Evolutionary conservation across 2,797 vertebrate genomes (phyloP).

Genomic region (Pempheris klunzingeri): DNA sequence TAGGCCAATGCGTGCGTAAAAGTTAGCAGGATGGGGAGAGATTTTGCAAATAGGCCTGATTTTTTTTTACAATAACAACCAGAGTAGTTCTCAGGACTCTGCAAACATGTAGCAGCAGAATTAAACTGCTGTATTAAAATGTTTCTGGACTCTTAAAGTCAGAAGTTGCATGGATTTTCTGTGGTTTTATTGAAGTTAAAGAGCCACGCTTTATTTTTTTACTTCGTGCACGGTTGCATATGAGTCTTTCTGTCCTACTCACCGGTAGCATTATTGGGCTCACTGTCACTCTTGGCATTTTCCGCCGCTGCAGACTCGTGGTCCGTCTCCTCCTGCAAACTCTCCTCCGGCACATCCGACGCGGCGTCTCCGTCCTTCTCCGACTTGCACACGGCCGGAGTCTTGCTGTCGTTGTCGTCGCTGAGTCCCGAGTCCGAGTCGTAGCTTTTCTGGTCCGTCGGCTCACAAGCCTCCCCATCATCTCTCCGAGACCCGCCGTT

Average conservation of each 20-base stretch:
- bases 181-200: not conserved
- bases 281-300: slow-evolving; percentile 90
- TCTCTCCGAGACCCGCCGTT: slow-evolving; percentile 74
- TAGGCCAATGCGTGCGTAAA: slow-evolving; percentile 63
- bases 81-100: not conserved
- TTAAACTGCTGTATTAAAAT: too few relatives aligned
- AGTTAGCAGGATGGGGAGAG: slow-evolving; percentile 4
- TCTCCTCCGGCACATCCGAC: slow-evolving; percentile 83
- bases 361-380: slow-evolving; percentile 79
- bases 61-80: slow-evolving; percentile 15
- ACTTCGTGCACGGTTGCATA: not conserved
- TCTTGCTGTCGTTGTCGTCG: slow-evolving; percentile 90
- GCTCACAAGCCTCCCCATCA: slow-evolving; percentile 73
- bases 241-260: slow-evolving; percentile 47
- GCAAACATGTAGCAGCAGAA: too few relatives aligned
- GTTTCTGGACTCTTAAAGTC: not conserved
- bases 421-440: slow-evolving; percentile 95
- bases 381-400: slow-evolving; percentile 71
- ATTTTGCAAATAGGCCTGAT: slow-evolving; percentile 19
- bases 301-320: slow-evolving; percentile 86
- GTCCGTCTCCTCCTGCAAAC: slow-evolving; percentile 86
- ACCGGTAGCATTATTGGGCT: slow-evolving; percentile 91
- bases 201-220: not conserved
- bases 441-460: slow-evolving; percentile 86
- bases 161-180: not conserved